These are phyloP conservation scores for Odocoileus virginianus DNA, from an alignment of 2,113 vertebrate species.

Conservation along the genomic window DNA sequence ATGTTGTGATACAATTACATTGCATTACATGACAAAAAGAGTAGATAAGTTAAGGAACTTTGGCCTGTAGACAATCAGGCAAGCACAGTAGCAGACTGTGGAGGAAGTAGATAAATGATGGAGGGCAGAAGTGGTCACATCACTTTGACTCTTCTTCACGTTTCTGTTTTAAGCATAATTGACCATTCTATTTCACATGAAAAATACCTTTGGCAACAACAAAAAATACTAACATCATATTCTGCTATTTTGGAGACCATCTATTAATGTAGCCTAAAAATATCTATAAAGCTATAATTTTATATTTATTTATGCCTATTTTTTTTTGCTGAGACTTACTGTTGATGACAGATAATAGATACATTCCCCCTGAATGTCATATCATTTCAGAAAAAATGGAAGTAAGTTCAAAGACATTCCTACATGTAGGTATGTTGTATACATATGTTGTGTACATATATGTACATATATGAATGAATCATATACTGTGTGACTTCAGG, in stretches of 20 bases:
- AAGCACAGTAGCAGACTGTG: neutral
- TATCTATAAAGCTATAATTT: neutral
- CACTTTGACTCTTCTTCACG: neutral
- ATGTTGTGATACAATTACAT: neutral
- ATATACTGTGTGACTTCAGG: neutral
- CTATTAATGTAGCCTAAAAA: neutral
- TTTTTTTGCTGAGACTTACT: neutral
- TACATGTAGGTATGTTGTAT: neutral
- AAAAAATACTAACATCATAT: neutral
- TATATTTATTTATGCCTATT: neutral
- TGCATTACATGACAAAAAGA: neutral
- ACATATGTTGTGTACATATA: neutral
- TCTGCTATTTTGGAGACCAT: neutral
- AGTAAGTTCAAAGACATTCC: neutral
- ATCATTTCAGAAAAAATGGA: neutral
- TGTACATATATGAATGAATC: neutral
- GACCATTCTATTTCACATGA: neutral
- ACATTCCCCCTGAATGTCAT: neutral
- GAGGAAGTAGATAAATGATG: rapidly evolving
- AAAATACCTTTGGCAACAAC: neutral
- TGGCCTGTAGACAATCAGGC: neutral
- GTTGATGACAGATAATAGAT: neutral
- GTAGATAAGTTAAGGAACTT: neutral
- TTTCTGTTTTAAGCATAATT: neutral
- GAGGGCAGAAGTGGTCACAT: neutral